Conservation (phyloP, 2,113 vertebrate species). For the Anthoscopus minutus region DNA sequence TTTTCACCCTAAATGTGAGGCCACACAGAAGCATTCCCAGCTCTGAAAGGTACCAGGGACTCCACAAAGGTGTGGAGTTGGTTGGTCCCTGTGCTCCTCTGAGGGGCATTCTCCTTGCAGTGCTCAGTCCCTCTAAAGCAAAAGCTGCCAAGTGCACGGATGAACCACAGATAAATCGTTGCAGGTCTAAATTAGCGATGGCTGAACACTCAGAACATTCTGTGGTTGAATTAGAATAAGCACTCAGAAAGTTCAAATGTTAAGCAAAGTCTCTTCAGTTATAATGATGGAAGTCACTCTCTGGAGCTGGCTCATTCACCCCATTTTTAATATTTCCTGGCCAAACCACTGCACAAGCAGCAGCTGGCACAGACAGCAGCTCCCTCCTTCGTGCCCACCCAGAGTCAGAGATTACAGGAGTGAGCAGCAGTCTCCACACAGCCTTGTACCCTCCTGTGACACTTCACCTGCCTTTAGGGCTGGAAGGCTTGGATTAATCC, state of each 20-base stretch:
- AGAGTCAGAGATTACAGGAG: not conserved
- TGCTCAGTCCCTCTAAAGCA: not conserved
- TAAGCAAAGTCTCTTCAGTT: not conserved
- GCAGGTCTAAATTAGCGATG: not conserved
- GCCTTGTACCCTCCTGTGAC: not conserved
- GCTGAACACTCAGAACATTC: not conserved
- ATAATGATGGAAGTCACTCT: not conserved
- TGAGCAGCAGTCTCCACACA: not conserved
- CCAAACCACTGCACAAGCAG: not conserved
- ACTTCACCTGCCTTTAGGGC: fast-evolving
- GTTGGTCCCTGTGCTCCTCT: not conserved
- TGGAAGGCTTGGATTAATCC: not conserved
- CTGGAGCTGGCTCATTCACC: not conserved
- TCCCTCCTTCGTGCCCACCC: not conserved
- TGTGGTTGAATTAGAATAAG: conserved; percentile 30
- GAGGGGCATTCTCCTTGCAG: not conserved
- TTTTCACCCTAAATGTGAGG: not conserved
- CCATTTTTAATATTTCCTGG: not conserved
- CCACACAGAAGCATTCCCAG: not conserved
- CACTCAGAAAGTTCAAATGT: conserved; percentile 3
- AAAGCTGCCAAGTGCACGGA: not conserved
- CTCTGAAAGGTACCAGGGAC: not conserved
- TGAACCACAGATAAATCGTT: not conserved
- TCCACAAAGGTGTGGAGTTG: not conserved
- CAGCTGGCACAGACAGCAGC: not conserved